Evolutionary conservation across 2,797 vertebrate genomes (phyloP).

Genomic region (Apogon talboti): DNA sequence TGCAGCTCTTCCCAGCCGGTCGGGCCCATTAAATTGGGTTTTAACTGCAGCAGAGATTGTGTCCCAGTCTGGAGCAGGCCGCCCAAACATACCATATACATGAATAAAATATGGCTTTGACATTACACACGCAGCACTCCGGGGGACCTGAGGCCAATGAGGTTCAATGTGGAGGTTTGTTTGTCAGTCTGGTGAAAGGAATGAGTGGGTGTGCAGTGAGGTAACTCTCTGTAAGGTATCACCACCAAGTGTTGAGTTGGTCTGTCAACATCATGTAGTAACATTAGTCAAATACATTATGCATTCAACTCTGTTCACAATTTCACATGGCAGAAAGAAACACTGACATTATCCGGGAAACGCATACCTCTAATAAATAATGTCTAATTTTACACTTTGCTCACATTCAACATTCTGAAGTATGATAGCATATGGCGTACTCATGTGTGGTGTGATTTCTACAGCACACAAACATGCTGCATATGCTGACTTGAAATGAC

Average conservation of each 20-base stretch:
- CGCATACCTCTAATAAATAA: neutral
- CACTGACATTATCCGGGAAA: conserved; percentile 12
- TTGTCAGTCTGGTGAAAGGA: conserved; percentile 20
- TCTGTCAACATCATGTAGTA: conserved; percentile 8
- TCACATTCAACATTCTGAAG: too few relatives aligned
- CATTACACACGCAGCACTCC: conserved; percentile 58
- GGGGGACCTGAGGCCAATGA: conserved; percentile 15
- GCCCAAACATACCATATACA: conserved; percentile 59
- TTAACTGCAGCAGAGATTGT: conserved; percentile 73
- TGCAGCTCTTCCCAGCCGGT: conserved; percentile 63
- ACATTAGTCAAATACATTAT: conserved; percentile 28
- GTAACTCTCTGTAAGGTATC: conserved; percentile 34
- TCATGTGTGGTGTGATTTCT: too few relatives aligned
- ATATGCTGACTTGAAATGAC: neutral
- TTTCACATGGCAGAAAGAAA: conserved; percentile 8
- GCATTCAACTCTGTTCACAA: conserved; percentile 30
- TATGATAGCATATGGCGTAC: too few relatives aligned
- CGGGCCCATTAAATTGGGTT: conserved; percentile 75
- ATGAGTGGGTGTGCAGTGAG: conserved; percentile 11
- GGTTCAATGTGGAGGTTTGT: conserved; percentile 30
- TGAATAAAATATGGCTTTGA: conserved; percentile 77
- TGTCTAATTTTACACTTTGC: too few relatives aligned
- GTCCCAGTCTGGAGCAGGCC: conserved; percentile 64
- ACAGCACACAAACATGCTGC: neutral
- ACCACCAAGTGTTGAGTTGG: conserved; percentile 25